Evolutionary conservation across 2,888 invertebrate species (phyloP), one percentile per base, ranked within the genome.

Genomic region (Dasysyrphus albostriatus): DNA sequence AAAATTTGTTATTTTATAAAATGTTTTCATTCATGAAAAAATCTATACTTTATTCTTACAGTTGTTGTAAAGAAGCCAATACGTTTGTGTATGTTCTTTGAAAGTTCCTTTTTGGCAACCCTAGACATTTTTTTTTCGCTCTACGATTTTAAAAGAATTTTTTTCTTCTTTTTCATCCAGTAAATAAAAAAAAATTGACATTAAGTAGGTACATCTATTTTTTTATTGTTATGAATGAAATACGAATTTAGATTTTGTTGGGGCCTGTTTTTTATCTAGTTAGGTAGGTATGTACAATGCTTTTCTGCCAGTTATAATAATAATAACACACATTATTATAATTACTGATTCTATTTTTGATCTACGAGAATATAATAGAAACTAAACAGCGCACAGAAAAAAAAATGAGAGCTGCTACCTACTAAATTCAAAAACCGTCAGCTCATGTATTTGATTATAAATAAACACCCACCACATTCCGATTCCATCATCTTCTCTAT

Each of bases 401-500:
- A 42, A 42, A 42, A n/a, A n/a, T 44, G n/a, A 6, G n/a, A n/a
- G n/a, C n/a, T n/a, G n/a, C n/a, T n/a, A n/a, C n/a, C n/a, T 44
- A n/a, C n/a, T 47, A 16, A 47, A 44, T 14, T 42, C 44, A 44
- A 44, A n/a, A 44, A n/a, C n/a, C 44, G 44, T 14, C 34, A 42
- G 34, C 19, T 51, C n/a, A n/a, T 42, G 37, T 51, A 49, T 42
- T 37, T 54, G 42, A 61, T 54, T 70, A 63, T 70, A 63, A 78
- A 65, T 56, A 72, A 73, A 74, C 67, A 74, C 67, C 67, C 67
- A 80, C 61, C 51, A 54, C 80, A 81, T 75, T 75, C 80, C 80
- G 58, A 69, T 75, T 61, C 80, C 79, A 80, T 77, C 12, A 7
- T 16, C 7, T 24, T 24, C 24, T 24, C 24, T 42, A 42, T 14